Conservation (phyloP, 2,797 vertebrate genomes). For the Craterocephalus amniculus region DNA sequence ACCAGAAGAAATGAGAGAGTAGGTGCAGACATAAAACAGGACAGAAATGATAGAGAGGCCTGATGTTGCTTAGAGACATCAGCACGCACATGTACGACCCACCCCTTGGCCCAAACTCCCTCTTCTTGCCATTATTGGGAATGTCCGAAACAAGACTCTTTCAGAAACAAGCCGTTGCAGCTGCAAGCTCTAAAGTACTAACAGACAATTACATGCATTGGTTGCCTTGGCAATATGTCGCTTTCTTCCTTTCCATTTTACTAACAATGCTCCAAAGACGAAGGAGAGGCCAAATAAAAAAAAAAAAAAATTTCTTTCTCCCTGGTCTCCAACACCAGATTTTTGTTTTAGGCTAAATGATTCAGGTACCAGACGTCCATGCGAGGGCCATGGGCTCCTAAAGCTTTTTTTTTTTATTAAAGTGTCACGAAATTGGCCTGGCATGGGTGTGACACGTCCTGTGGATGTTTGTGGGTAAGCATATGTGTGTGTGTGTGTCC, state of each 20-base stretch:
- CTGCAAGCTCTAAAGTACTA: constrained; percentile 79
- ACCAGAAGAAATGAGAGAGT: constrained; percentile 21
- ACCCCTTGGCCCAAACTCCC: constrained; percentile 5
- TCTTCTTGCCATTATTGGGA: constrained; percentile 51
- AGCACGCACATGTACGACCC: background rate
- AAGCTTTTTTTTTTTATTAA: constrained; percentile 74
- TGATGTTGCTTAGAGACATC: constrained; percentile 23
- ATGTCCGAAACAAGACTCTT: constrained; percentile 59
- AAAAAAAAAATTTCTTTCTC: too few relatives aligned
- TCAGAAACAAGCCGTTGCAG: constrained; percentile 72
- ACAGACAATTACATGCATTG: constrained; percentile 80
- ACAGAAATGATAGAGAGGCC: constrained; percentile 28
- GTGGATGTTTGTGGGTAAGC: constrained; percentile 32
- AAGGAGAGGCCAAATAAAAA: too few relatives aligned
- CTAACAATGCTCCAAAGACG: constrained; percentile 83
- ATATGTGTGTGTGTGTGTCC: constrained; percentile 77
- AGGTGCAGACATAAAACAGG: constrained; percentile 9
- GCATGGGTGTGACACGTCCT: constrained; percentile 81
- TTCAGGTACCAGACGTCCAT: constrained; percentile 35
- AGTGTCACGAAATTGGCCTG: constrained; percentile 83
- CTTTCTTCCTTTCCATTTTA: constrained; percentile 81
- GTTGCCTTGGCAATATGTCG: constrained; percentile 76
- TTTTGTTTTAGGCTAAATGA: constrained; percentile 59
- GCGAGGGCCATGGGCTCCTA: constrained; percentile 34
- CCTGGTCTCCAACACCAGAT: too few relatives aligned